Percentiles rank a stretch among this genome's conserved stretches.
phyloP scores from a whole-genome alignment of 1,140 invertebrate species.

The Micrasema minimum region DNA sequence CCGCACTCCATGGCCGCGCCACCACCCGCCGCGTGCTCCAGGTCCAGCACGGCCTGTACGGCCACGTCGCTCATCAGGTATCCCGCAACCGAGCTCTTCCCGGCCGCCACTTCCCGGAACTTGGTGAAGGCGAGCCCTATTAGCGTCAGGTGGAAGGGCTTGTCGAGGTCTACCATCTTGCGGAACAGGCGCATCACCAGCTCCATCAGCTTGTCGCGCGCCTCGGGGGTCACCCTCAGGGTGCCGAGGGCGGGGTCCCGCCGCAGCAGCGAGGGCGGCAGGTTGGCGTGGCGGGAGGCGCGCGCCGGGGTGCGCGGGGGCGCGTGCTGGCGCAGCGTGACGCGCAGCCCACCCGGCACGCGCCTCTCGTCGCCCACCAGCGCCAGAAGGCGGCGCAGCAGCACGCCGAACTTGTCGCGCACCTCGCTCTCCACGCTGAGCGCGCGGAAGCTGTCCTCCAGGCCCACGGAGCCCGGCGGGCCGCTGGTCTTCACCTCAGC shows the following conservation, averaged over 20 bases:
- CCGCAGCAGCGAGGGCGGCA: conserved; percentile 72
- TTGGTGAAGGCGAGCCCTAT: conserved; percentile 82
- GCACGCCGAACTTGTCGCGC: conserved; percentile 72
- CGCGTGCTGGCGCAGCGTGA: conserved; percentile 78
- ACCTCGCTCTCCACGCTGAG: conserved; percentile 77
- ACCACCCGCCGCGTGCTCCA: conserved; percentile 67
- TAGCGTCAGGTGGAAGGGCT: conserved; percentile 81
- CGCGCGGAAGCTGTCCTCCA: conserved; percentile 80
- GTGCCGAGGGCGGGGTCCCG: conserved; percentile 66
- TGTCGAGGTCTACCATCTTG: conserved; percentile 75
- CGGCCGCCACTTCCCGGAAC: conserved; percentile 75
- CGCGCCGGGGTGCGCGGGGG: conserved; percentile 68
- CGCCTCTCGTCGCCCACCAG: conserved; percentile 72
- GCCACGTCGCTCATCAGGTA: conserved; percentile 77
- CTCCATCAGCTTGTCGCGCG: conserved; percentile 74
- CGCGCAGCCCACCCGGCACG: conserved; percentile 76
- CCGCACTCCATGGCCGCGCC: conserved; percentile 65
- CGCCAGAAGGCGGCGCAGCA: conserved; percentile 75
- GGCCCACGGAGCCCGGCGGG: conserved; percentile 75
- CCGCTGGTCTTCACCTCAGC: conserved; percentile 75
- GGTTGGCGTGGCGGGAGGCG: conserved; percentile 77
- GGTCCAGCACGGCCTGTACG: conserved; percentile 75
- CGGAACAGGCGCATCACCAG: conserved; percentile 80
- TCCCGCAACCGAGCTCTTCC: conserved; percentile 74
- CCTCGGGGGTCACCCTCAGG: conserved; percentile 61